Conservation (phyloP, 2,797 vertebrate species). For the Phoxinus dragarum region DNA sequence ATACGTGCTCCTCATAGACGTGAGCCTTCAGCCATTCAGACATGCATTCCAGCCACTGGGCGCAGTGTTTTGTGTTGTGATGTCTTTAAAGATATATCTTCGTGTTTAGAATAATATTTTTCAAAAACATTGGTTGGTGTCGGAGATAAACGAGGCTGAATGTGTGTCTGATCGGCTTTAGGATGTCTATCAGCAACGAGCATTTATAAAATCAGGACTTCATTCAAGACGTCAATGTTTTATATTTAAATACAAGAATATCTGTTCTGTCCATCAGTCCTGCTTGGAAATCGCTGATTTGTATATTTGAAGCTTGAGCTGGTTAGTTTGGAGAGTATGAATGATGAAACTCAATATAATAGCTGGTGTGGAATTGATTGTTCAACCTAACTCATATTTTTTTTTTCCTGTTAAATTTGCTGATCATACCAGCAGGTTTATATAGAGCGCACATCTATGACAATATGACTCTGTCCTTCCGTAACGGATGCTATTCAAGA, state of each 20-base stretch:
- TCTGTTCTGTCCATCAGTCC: not conserved
- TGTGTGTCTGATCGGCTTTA: constrained; percentile 28
- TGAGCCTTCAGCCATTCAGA: constrained; percentile 16
- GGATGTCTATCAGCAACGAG: not conserved
- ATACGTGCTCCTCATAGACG: not conserved
- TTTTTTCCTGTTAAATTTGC: not conserved
- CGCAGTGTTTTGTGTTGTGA: not conserved
- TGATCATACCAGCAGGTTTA: not conserved
- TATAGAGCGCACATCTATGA: not conserved
- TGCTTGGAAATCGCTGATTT: not conserved
- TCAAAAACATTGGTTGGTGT: not conserved
- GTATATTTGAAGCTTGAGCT: not conserved
- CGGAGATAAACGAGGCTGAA: not conserved
- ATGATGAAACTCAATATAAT: not conserved
- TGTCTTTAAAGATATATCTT: not conserved
- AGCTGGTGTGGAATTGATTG: not conserved
- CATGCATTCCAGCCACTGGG: constrained; percentile 21
- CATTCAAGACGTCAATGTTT: not conserved
- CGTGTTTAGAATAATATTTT: not conserved
- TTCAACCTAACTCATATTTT: not conserved
- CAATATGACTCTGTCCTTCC: not conserved
- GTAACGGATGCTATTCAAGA: not conserved
- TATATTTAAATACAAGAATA: not conserved
- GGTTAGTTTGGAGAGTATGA: not conserved
- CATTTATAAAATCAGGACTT: constrained; percentile 1